Conservation (phyloP, 1,140 invertebrate species). For the Antheraea mylitta region DNA sequence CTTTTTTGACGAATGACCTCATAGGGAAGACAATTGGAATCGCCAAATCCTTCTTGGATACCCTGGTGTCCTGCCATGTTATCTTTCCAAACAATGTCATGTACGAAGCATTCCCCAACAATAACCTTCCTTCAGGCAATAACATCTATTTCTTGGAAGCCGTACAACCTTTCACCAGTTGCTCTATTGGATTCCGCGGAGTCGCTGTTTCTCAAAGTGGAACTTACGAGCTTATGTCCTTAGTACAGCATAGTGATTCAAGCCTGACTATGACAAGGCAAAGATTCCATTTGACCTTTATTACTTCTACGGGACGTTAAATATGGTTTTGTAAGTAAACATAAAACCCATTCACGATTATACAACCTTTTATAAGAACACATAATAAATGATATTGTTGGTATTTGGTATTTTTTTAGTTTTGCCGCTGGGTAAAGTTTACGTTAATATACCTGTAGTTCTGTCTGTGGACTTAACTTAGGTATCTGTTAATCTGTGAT, state of each 20-base stretch:
- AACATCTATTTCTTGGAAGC: constrained; percentile 25
- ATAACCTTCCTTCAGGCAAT: constrained; percentile 26
- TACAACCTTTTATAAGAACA: background rate
- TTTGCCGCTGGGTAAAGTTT: too few species aligned
- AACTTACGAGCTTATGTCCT: constrained; percentile 44
- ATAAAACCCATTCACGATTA: background rate
- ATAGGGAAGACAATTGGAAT: constrained; percentile 35
- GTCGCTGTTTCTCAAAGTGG: constrained; percentile 37
- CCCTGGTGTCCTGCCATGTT: constrained; percentile 36
- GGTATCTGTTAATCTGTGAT: too few species aligned
- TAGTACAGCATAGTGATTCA: constrained; percentile 30
- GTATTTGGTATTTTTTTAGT: too few species aligned
- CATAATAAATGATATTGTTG: background rate
- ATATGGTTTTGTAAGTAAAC: background rate
- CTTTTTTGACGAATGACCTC: constrained; percentile 32
- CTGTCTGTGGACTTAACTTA: too few species aligned
- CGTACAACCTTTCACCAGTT: constrained; percentile 35
- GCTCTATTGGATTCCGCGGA: constrained; percentile 35
- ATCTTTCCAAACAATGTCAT: constrained; percentile 36
- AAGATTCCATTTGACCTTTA: constrained; percentile 38
- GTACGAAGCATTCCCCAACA: constrained; percentile 43
- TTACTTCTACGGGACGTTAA: constrained; percentile 11
- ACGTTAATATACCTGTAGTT: too few species aligned
- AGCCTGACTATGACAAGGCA: constrained; percentile 34
- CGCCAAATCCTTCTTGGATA: constrained; percentile 35